A percentile compares a stretch with the other conserved stretches of the same genome.
phyloP scores from a whole-genome alignment of 2,888 invertebrate genomes.

The Harpagoxenus sublaevis region DNA sequence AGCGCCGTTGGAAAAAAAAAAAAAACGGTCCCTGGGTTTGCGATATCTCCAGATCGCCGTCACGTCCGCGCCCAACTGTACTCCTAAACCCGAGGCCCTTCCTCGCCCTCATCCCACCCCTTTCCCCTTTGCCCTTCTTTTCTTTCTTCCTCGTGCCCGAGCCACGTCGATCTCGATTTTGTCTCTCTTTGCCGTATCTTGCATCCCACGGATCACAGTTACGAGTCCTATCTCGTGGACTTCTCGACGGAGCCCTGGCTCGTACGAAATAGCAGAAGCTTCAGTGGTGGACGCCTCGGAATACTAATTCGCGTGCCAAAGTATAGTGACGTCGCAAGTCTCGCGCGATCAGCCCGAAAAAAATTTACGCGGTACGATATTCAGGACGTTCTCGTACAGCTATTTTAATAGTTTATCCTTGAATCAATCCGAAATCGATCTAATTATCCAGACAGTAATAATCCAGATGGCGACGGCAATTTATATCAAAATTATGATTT shows the following conservation, averaged over 20 bases:
- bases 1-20: conserved; percentile 12
- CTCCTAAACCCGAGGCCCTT: conserved; percentile 58
- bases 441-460: neutral
- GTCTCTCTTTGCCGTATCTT: conserved; percentile 44
- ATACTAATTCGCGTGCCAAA: conserved; percentile 46
- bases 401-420: neutral
- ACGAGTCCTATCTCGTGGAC: conserved; percentile 54
- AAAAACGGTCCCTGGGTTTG: conserved; percentile 13
- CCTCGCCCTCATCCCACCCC: conserved; percentile 40
- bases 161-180: conserved; percentile 70
- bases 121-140: neutral
- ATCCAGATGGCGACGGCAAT: neutral
- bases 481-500: conserved; percentile 4
- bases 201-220: conserved; percentile 56
- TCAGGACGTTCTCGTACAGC: neutral
- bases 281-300: conserved; percentile 31
- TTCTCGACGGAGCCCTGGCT: conserved; percentile 9
- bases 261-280: conserved; percentile 47
- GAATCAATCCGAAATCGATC: neutral
- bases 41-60: conserved; percentile 72
- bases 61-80: conserved; percentile 73
- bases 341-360: neutral
- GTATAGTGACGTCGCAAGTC: conserved; percentile 27
- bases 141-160: conserved; percentile 5
- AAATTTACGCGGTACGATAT: neutral